Conservation (phyloP, 2,113 vertebrate species). For the Stegastes partitus region DNA sequence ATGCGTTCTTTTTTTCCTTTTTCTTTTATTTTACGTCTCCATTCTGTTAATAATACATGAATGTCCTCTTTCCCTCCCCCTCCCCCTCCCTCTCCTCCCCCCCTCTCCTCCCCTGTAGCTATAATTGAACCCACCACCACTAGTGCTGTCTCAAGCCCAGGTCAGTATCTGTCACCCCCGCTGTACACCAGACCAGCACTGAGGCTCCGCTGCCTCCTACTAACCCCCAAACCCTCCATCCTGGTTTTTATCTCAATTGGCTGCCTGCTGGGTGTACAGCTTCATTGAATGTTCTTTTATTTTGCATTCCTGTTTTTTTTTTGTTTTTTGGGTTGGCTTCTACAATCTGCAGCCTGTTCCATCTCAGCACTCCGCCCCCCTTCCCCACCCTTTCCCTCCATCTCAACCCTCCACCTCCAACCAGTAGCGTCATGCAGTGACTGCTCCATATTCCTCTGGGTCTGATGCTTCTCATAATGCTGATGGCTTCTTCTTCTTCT, state of each 20-base stretch:
- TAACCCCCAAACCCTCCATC: constrained; percentile 76
- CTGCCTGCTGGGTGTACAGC: constrained; percentile 84
- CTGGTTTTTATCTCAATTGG: constrained; percentile 71
- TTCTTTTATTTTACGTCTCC: constrained; percentile 81
- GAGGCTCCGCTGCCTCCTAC: constrained; percentile 82
- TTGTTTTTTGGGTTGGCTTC: constrained; percentile 60
- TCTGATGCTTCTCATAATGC: constrained; percentile 77
- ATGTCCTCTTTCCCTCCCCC: constrained; percentile 91
- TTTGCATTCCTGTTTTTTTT: constrained; percentile 52
- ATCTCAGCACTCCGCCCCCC: constrained; percentile 56
- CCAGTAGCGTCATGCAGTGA: constrained; percentile 77
- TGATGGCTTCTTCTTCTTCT: constrained; percentile 67
- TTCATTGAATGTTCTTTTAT: constrained; percentile 73
- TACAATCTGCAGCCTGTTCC: constrained; percentile 71
- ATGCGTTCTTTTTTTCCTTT: constrained; percentile 68
- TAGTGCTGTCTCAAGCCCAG: constrained; percentile 99
- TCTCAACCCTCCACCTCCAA: constrained; percentile 61
- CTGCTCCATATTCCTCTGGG: constrained; percentile 79
- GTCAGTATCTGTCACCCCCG: constrained; percentile 97
- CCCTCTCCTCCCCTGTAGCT: constrained; percentile 91
- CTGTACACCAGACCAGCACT: constrained; percentile 87
- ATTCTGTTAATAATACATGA: constrained; percentile 95
- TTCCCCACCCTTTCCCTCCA: too few relatives aligned
- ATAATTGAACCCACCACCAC: constrained; percentile 98
- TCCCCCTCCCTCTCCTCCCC: constrained; percentile 87